Base-by-base conservation (phyloP, 2,888 invertebrate genomes). In the Chloroclystis v-ata region DNA sequence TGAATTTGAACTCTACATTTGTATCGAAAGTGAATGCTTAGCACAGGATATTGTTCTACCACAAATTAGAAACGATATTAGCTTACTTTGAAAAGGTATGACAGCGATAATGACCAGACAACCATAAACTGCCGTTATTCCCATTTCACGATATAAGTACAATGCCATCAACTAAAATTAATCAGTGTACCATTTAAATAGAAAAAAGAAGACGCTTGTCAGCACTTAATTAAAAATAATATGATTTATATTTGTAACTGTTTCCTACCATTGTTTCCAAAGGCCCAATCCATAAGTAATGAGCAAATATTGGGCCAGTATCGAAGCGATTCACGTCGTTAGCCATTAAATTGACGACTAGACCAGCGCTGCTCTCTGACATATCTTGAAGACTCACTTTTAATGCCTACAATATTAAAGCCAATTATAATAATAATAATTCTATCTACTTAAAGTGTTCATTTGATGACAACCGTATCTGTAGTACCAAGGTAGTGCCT, bases 311-410 rank as follows among this genome's bases (percentile, higher is more conserved):
- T 1, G 92, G 89, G 5, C 91, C 91, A 54, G 91, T 88, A 67
- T 95, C 94, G 65, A 95, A 93, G 54, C 94, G 88, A 58, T 91
- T 92, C 1, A 94, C 94, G 66, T 95, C 95, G 59, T 94, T 95
- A 13, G 94, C 93, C 79, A 95, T 83, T 9, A 91, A 67, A 65
- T 91, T 91, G 0, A 91, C 82, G 11, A 91, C 89, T 56, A 90
- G 72, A 0, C 88, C 87, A 1, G 78, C 86, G 43, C 78, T 78
- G 53, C 63, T 79, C 47, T 85, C 86, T 0, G 83, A 72, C 66
- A 83, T 71, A 1, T 82, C 72, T 62, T 86, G 86, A 4, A 83
- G 69, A 56, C 76, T 86, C 13, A 85, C 73, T 72, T 80, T 84
- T 30, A 87, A 57, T 13, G 84, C 78, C 85, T 85, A 59, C n/a